A percentile compares a stretch with the other conserved stretches of the same genome.
phyloP scores from a whole-genome alignment of 2,888 invertebrate species.

The Laothoe populi region DNA sequence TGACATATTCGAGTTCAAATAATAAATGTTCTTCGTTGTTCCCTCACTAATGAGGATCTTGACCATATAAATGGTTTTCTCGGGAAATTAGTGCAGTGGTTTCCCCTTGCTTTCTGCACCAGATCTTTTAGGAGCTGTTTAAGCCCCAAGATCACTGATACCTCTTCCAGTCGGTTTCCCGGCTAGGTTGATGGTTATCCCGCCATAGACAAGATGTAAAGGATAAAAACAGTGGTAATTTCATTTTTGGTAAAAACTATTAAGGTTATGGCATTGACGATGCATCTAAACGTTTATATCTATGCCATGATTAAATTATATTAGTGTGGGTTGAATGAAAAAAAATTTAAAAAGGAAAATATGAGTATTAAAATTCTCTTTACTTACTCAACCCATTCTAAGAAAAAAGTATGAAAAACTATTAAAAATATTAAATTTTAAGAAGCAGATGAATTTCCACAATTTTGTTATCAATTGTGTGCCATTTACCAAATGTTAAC shows the following conservation, averaged over 20 bases:
- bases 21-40: too few relatives aligned
- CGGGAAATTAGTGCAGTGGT: too few relatives aligned
- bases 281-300: slow-evolving; percentile 5
- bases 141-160: too few relatives aligned
- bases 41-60: too few relatives aligned
- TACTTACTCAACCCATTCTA: background rate
- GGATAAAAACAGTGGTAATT: background rate
- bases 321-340: background rate
- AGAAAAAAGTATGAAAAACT: background rate
- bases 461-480: slow-evolving; percentile 3
- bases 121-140: too few relatives aligned
- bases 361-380: too few relatives aligned
- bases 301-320: background rate
- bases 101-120: too few relatives aligned
- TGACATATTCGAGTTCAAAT: too few relatives aligned
- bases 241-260: background rate
- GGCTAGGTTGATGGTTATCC: background rate
- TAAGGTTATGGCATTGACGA: background rate
- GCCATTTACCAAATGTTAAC: slow-evolving; percentile 18
- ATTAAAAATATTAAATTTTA: background rate
- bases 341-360: too few relatives aligned
- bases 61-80: too few relatives aligned
- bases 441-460: background rate
- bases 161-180: too few relatives aligned
- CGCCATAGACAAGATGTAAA: background rate